Evolutionary conservation across 2,113 vertebrate species (phyloP), one percentile per base, ranked within the genome.

Genomic region (Chaetorhynchus papuensis): DNA sequence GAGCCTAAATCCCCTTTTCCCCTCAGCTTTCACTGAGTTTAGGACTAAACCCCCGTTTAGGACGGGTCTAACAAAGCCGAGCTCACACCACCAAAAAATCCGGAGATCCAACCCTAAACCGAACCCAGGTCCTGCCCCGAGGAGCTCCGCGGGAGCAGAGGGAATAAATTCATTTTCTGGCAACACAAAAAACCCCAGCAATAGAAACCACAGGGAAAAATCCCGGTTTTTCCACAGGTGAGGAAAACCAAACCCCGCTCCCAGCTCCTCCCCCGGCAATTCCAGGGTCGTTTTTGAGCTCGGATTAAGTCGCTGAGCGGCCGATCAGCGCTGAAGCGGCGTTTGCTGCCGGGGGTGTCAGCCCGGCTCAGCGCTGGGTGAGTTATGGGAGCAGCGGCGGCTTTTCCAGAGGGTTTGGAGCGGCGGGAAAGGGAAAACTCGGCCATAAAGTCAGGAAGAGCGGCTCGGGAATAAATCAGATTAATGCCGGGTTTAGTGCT

Each of bases 391-490:
- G 18, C 37, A 78, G 13, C 11, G 9, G 52, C 13, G 77, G 74
- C 66, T 84, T 82, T 85, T 90, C 75, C 94, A 54, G 79, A 94
- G 90, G 57, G 15, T 59, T 59, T 26, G 57, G 57, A 59, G 53
- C 70, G 53, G n/a, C 92, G 93, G 96, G 96, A 95, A 97, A 95
- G 94, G 95, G 90, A 92, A 93, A 96, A 82, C 79, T 66, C 7
- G 23, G 39, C 89, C 87, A 84, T 93, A 96, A 95, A 94, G 75
- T 80, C 93, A 70, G 86, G 44, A 71, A 94, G 93, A 96, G 91
- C 57, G 24, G 91, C 93, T 93, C 84, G 94, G 91, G 94, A 95
- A 96, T 97, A 93, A 96, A 92, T 94, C 95, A 93, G 60, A 39
- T 92, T 80, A 85, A 93, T 86, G 83, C 91, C 93, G 72, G 93